Evolutionary conservation across 2,888 invertebrate genomes (phyloP), one percentile per base, ranked within the genome.

Genomic region (Hipparchia sbordonii): DNA sequence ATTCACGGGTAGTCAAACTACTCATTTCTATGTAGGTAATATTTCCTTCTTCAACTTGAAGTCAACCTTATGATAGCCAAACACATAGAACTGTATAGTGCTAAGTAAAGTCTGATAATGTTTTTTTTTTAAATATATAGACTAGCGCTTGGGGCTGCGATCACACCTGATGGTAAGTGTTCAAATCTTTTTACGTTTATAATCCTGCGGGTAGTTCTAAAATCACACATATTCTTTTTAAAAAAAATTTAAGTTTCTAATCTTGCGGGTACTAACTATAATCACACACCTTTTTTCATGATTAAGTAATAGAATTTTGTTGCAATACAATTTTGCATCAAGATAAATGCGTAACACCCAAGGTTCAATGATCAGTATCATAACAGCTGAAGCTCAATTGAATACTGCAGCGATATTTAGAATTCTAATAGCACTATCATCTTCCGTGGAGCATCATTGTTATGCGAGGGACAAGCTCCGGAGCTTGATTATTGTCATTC

Each of bases 371-470:
- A 51, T 48, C 65, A 52, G 52, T 63, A 51, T 51, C 5, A 63
- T 33, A 63, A 33, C 23, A 23, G 23, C 33, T 33, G 33, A 23
- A 63, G 48, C 13, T 46, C 51, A 33, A 54, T 54, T 39, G 52
- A 54, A 56, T 67, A 67, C 56, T 56, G 67, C 67, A 46, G 54
- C 39, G 56, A 13, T 67, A 67, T 45, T 67, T 56, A 56, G 67
- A 67, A 67, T 67, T 67, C 67, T 56, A 67, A 46, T 13, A 45
- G 67, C 67, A 46, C 45, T 67, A 67, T 46, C 46, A 67, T 67
- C 56, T 67, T 56, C 67, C 56, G 54, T 9, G 13, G 56, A 45
- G 45, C 56, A 56, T 56, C 39, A 67, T 67, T 67, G 13, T n/a
- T 56, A 67, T 67, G 67, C 67, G 45, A 56, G 56, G 9, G 13